A percentile compares a stretch with the other conserved stretches of the same genome.
These are phyloP conservation scores for Lacanobia wlatinum DNA, from an alignment of 2,888 invertebrate genomes.

Conservation along the genomic window DNA sequence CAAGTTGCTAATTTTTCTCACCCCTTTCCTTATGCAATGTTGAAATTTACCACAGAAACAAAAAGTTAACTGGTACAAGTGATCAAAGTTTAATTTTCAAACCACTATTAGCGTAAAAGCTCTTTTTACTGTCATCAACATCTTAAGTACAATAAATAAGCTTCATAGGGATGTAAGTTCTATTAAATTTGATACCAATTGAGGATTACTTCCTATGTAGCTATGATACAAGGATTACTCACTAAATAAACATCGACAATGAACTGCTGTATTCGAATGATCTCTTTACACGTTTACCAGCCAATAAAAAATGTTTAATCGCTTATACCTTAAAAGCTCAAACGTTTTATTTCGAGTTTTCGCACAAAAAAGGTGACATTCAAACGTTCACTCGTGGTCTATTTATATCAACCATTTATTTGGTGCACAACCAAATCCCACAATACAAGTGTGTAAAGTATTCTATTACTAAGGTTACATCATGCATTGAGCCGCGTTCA, in stretches of 20 bases:
- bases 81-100: not conserved
- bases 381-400: constrained; percentile 64
- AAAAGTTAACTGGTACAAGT: not conserved
- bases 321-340: constrained; percentile 47
- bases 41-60: not conserved
- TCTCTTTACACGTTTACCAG: constrained; percentile 26
- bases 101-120: not conserved
- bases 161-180: constrained; percentile 16
- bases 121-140: not conserved
- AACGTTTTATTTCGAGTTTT: constrained; percentile 55
- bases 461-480: constrained; percentile 84
- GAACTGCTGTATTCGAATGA: constrained; percentile 25
- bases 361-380: constrained; percentile 63
- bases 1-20: not conserved
- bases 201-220: constrained; percentile 39
- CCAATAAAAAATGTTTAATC: constrained; percentile 56
- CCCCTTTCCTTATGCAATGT: not conserved
- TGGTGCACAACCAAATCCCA: constrained; percentile 68
- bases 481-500: constrained; percentile 80
- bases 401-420: constrained; percentile 72
- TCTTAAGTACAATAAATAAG: constrained; percentile 20
- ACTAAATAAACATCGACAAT: constrained; percentile 38
- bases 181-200: constrained; percentile 12
- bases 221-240: constrained; percentile 39
- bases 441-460: constrained; percentile 73